Percentiles rank a stretch among this genome's conserved stretches.
Evolutionary conservation across 2,888 invertebrate genomes (phyloP).

Genomic region (Diplazon laetatorius): DNA sequence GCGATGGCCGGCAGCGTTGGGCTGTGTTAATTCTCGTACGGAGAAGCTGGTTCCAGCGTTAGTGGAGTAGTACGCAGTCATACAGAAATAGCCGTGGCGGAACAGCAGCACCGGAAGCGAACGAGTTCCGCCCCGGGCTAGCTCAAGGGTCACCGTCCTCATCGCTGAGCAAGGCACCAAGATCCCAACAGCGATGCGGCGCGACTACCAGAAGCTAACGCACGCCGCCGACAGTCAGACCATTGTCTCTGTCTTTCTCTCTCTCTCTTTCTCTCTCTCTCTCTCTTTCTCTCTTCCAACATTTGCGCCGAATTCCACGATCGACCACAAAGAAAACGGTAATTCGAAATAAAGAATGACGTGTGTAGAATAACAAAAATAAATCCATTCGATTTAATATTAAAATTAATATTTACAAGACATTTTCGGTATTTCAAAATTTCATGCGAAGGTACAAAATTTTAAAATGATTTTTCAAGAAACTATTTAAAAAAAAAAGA

Average conservation of each 20-base stretch:
- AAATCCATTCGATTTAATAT: too few relatives aligned
- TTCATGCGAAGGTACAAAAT: too few relatives aligned
- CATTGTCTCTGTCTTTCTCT: constrained; percentile 15
- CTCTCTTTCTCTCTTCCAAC: too few relatives aligned
- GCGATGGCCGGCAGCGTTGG: constrained; percentile 10
- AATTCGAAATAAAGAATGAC: too few relatives aligned
- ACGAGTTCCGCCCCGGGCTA: constrained; percentile 79
- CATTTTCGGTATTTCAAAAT: too few relatives aligned
- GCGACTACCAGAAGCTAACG: background rate
- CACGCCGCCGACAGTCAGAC: constrained; percentile 6
- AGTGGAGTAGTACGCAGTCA: constrained; percentile 54
- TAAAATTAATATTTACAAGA: too few relatives aligned
- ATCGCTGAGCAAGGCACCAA: constrained; percentile 62
- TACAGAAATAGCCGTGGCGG: constrained; percentile 77
- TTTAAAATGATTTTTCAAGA: too few relatives aligned
- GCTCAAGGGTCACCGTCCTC: constrained; percentile 79
- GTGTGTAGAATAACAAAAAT: too few relatives aligned
- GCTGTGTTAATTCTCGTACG: constrained; percentile 32
- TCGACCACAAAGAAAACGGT: background rate
- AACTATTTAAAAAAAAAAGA: too few relatives aligned
- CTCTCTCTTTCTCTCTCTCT: too few relatives aligned
- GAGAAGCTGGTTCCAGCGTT: constrained; percentile 61
- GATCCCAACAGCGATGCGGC: constrained; percentile 52
- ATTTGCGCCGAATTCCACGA: constrained; percentile 3
- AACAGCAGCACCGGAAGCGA: constrained; percentile 80